Conservation (phyloP, 2,888 invertebrate genomes). For the Papilio demoleus region DNA sequence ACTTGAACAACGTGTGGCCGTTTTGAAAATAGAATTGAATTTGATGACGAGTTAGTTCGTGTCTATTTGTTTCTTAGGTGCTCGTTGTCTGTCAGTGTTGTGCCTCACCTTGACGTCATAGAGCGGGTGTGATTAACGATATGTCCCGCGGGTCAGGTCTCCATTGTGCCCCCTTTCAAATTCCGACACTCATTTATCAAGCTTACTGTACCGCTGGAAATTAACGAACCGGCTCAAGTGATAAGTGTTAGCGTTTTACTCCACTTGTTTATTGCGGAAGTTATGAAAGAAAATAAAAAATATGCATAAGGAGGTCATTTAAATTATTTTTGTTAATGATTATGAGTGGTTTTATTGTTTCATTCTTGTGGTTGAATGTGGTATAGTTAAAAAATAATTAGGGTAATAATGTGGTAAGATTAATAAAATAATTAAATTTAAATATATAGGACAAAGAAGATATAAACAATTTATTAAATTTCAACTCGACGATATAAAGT, state of each 20-base stretch:
- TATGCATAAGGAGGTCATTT: not conserved
- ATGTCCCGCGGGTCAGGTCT: conserved; percentile 68
- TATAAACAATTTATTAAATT: not conserved
- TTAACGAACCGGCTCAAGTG: conserved; percentile 66
- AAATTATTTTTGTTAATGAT: not conserved
- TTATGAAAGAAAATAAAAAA: conserved; percentile 9
- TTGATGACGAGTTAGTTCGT: not conserved
- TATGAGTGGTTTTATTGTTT: conserved; percentile 3
- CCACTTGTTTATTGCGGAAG: not conserved
- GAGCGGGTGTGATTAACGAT: conserved; percentile 79
- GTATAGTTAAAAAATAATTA: not conserved
- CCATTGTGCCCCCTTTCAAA: conserved; percentile 78
- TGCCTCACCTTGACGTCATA: conserved; percentile 65
- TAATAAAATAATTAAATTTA: not conserved
- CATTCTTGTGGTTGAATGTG: not conserved
- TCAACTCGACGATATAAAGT: not conserved
- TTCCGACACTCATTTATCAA: conserved; percentile 80
- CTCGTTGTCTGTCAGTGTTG: conserved; percentile 36
- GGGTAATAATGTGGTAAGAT: not conserved
- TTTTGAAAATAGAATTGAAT: not conserved
- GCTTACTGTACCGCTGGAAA: conserved; percentile 77
- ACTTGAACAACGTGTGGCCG: not conserved
- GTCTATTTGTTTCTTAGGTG: conserved; percentile 37
- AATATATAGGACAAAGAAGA: not conserved
- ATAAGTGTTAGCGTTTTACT: conserved; percentile 50